Base-by-base conservation (phyloP, 2,888 invertebrate genomes). In the Drosophila neotestacea region DNA sequence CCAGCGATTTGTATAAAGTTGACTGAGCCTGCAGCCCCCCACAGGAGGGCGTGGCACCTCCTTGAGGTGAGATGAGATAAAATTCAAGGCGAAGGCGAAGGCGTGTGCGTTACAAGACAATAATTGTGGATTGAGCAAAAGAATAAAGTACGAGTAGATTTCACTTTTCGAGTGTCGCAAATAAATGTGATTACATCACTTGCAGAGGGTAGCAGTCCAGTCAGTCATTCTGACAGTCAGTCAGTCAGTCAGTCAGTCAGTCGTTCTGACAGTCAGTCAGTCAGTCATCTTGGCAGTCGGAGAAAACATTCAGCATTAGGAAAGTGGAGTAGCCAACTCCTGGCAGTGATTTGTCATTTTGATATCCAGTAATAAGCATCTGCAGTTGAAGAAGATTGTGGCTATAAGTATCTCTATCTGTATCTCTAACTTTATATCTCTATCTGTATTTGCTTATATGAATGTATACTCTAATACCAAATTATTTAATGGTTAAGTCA, bases 131-230 rank as follows among this genome's bases (percentile, higher is more conserved):
- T 73, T 32, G 46, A 27, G 52, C 63, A 2, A 2, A 54, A 62
- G 22, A 51, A 51, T 22, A 22, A 22, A 22, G 22, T 22, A 22
- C 22, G 3, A 56, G 42, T 16, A 51, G 60, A 58, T 48, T 62
- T 48, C 64, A 51, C 58, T 32, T 70, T 70, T 79, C 70, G 66
- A 86, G 83, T 84, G 83, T 71, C 74, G 77, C 88, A 86, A 79
- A 84, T 85, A 84, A 84, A 88, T 84, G 88, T 88, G 88, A 84
- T 84, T 86, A 84, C 74, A 83, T 76, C 66, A 71, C 81, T 63
- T 52, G 56, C 34, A 22, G 50, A 38, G 62, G 70, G 39, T 30
- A 62, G 64, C 54, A 55, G 30, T 27, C 36, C 52, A 51, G 32
- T 39, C 9, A 60, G 55, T 41, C 67, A 48, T 65, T 42, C 34